Evolutionary conservation across 2,113 vertebrate genomes (phyloP).

Genomic region (Empidonax alnorum): DNA sequence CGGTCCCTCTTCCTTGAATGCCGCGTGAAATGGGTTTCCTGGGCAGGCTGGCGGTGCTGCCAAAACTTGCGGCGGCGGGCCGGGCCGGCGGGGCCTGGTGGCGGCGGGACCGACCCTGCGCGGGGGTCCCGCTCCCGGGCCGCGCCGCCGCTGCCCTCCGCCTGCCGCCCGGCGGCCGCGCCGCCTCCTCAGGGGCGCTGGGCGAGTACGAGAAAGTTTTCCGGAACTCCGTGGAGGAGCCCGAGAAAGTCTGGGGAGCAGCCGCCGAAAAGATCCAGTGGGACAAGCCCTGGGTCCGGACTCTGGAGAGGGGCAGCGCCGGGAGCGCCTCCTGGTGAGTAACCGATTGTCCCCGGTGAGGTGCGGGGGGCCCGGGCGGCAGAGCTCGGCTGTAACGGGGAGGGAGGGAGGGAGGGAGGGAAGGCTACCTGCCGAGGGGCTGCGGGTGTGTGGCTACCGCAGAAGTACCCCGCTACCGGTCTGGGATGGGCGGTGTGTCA

Average conservation of each 20-base stretch:
- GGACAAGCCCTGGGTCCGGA: slow-evolving; percentile 75
- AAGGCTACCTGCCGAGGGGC: background rate
- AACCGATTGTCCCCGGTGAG: background rate
- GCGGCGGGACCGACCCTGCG: background rate
- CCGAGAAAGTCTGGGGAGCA: slow-evolving; percentile 71
- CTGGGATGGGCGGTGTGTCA: accelerated
- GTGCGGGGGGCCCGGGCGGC: background rate
- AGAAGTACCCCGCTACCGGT: accelerated
- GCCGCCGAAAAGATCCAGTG: slow-evolving; percentile 71
- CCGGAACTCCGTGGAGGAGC: slow-evolving; percentile 61
- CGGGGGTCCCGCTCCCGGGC: background rate
- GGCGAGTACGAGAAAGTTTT: slow-evolving; percentile 62
- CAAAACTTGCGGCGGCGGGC: background rate
- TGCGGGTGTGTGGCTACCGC: accelerated
- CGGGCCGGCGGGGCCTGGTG: background rate
- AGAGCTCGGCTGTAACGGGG: background rate
- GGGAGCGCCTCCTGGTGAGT: slow-evolving; percentile 72
- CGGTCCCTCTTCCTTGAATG: background rate
- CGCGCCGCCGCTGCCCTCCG: background rate
- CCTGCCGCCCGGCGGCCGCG: background rate
- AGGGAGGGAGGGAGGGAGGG: no score
- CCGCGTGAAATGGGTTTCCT: background rate
- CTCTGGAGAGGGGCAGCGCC: slow-evolving; percentile 37
- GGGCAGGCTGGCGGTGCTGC: background rate
- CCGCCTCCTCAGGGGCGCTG: background rate